Evolutionary conservation across 92 coral and sea anemone species (phyloP).

Genomic region (Actinernus sp.): DNA sequence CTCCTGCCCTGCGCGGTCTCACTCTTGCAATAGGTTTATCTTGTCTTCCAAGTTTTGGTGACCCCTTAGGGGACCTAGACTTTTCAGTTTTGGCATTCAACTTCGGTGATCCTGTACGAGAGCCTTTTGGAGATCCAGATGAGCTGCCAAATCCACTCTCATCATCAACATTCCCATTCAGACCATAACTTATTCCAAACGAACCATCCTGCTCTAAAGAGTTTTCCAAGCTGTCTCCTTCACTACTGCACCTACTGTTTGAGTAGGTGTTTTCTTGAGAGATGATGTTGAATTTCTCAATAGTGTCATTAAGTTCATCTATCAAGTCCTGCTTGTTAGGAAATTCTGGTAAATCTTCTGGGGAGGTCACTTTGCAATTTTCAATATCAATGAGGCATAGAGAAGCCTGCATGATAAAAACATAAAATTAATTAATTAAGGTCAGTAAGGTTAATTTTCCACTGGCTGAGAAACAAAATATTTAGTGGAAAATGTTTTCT

Average conservation of each 20-base stretch:
- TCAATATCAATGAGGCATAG: constrained; percentile 92
- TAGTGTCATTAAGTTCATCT: constrained; percentile 80
- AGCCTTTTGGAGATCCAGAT: constrained; percentile 59
- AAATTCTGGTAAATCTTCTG: constrained; percentile 96
- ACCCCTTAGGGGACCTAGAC: constrained; percentile 30
- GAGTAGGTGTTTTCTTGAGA: constrained; percentile 28
- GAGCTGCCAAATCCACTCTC: constrained; percentile 74
- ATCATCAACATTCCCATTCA: constrained; percentile 64
- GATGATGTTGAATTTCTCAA: constrained; percentile 72
- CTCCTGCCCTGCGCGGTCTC: constrained; percentile 46
- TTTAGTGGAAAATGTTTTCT: no score
- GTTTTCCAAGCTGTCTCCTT: constrained; percentile 60
- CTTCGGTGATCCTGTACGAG: constrained; percentile 51
- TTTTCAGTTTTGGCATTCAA: constrained; percentile 9
- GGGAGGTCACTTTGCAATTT: constrained; percentile 70
- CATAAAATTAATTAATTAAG: no score
- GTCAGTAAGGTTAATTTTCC: no score
- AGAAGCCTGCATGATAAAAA: constrained; percentile 79
- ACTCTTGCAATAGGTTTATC: constrained; percentile 56
- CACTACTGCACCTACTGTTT: constrained; percentile 63
- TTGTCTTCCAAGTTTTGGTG: constrained; percentile 38
- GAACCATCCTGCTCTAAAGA: constrained; percentile 61
- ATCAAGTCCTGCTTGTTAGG: constrained; percentile 88
- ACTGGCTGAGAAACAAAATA: no score
- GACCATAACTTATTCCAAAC: constrained; percentile 4